Evolutionary conservation across 1,140 invertebrate genomes (phyloP).

Genomic region (Pristionchus pacificus): DNA sequence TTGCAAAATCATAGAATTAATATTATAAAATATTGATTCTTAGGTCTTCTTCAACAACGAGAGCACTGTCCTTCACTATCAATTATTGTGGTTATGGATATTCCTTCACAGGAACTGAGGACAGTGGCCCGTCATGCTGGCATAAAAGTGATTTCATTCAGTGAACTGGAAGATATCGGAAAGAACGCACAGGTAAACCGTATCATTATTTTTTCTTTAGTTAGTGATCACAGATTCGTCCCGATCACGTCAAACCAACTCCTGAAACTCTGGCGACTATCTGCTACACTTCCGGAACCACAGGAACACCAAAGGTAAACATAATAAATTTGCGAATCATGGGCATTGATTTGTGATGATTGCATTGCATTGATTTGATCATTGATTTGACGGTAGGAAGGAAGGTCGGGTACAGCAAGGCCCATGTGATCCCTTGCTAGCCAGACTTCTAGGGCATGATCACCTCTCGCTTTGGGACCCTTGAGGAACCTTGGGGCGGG

Average conservation of each 20-base stretch:
- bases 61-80: conserved; percentile 76
- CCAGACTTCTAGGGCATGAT: no score
- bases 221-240: no score
- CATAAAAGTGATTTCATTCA: conserved; percentile 77
- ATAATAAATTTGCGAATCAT: neutral
- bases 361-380: no score
- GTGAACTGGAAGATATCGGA: conserved; percentile 79
- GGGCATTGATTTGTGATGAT: neutral
- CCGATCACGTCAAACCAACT: no score
- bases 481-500: no score
- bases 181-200: conserved; percentile 13
- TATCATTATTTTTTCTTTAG: no score
- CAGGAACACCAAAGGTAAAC: conserved; percentile 87
- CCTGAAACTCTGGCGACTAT: conserved; percentile 82
- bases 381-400: no score
- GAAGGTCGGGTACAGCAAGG: no score
- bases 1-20: conserved; percentile 38
- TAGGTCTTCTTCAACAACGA: conserved; percentile 69
- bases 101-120: conserved; percentile 70
- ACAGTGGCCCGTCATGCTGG: no score
- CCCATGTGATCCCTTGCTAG: no score
- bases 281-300: conserved; percentile 94
- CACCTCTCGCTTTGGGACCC: no score
- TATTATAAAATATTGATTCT: neutral
- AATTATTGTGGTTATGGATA: conserved; percentile 76